Evolutionary conservation across 1,140 invertebrate species (phyloP).

Genomic region (Phymastichus coffea): DNA sequence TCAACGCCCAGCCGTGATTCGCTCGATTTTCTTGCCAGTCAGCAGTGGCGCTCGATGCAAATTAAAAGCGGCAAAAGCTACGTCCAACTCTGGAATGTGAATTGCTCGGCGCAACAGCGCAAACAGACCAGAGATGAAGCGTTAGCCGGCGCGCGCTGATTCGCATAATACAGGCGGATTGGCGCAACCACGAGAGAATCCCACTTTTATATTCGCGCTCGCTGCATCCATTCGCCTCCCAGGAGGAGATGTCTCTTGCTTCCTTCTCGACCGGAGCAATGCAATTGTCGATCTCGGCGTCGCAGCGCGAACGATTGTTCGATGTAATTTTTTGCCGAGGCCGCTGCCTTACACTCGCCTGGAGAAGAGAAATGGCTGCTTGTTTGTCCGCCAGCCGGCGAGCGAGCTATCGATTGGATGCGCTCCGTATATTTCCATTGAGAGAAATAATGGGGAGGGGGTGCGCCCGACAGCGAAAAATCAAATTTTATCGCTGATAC

Average conservation of each 20-base stretch:
- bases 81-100: too few species aligned
- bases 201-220: too few species aligned
- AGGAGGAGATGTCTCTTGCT: too few species aligned
- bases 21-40: too few species aligned
- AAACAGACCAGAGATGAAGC: too few species aligned
- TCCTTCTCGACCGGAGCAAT: background rate
- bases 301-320: background rate
- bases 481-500: background rate
- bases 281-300: conserved; percentile 14
- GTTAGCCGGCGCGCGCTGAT: background rate
- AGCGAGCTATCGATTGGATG: conserved; percentile 7
- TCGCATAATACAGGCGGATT: background rate
- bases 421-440: conserved; percentile 17
- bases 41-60: too few species aligned
- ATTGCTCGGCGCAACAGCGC: too few species aligned
- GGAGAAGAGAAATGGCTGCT: conserved; percentile 12
- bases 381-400: background rate
- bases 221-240: too few species aligned
- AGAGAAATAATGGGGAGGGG: conserved; percentile 7
- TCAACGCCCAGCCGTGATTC: conserved; percentile 1
- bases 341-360: background rate
- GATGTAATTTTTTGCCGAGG: background rate
- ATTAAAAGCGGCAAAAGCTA: too few species aligned
- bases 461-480: background rate
- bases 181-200: too few species aligned